These are phyloP conservation scores for Dorcus hopei DNA, from an alignment of 2,888 invertebrate species.

Conservation along the genomic window DNA sequence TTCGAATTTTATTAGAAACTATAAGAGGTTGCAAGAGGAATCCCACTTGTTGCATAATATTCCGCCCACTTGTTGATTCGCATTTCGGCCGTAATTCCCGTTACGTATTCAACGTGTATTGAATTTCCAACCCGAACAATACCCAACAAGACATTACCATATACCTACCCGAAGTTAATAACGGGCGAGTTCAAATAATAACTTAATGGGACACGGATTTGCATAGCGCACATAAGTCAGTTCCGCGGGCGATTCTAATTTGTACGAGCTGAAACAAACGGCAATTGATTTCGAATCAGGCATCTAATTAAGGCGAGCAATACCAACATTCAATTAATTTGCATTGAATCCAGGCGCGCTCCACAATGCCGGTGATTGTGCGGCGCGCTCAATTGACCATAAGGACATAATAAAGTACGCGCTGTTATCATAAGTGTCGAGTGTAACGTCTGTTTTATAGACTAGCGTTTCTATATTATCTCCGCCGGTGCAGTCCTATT, in stretches of 20 bases:
- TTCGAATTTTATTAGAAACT: too few species aligned
- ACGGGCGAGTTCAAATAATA: slow-evolving; percentile 12
- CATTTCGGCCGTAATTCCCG: too few species aligned
- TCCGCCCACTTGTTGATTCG: too few species aligned
- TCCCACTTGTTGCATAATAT: too few species aligned
- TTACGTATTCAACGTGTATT: neutral
- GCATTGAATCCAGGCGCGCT: slow-evolving; percentile 40
- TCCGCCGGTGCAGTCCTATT: too few species aligned
- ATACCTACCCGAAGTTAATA: slow-evolving; percentile 16
- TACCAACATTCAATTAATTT: slow-evolving; percentile 43
- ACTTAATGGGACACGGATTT: slow-evolving; percentile 18
- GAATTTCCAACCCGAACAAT: neutral
- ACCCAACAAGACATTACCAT: slow-evolving; percentile 2
- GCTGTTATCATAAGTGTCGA: slow-evolving; percentile 34
- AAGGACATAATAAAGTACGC: slow-evolving; percentile 34
- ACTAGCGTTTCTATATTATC: neutral
- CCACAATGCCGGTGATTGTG: slow-evolving; percentile 31
- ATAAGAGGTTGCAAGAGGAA: too few species aligned
- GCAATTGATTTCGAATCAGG: slow-evolving; percentile 42
- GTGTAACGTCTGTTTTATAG: slow-evolving; percentile 28
- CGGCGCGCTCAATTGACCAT: slow-evolving; percentile 29
- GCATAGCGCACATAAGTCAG: slow-evolving; percentile 18
- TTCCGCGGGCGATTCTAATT: slow-evolving; percentile 22
- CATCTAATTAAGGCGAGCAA: slow-evolving; percentile 42
- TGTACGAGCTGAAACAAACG: slow-evolving; percentile 34